Percentiles rank a stretch among this genome's conserved stretches.
These are phyloP conservation scores for Anagyrus pseudococci DNA, from an alignment of 2,888 invertebrate genomes.

Conservation along the genomic window DNA sequence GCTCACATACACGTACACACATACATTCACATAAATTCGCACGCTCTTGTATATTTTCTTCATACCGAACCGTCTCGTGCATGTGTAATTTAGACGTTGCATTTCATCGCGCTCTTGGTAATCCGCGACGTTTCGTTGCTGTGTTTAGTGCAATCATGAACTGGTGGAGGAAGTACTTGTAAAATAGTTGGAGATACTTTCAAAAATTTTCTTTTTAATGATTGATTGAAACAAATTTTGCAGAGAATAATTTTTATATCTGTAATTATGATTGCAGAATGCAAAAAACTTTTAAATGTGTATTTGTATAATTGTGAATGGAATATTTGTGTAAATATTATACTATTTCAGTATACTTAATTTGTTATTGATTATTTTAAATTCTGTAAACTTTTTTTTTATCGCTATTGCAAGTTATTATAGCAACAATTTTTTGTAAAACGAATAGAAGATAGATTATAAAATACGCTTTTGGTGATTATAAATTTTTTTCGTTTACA, in stretches of 20 bases:
- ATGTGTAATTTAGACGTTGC: constrained; percentile 26
- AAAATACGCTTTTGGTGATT: background rate
- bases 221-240: constrained; percentile 26
- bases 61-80: constrained; percentile 6
- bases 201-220: constrained; percentile 26
- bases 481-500: background rate
- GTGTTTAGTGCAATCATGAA: constrained; percentile 18
- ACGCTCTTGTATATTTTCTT: too few relatives aligned
- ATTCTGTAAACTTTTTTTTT: constrained; percentile 16
- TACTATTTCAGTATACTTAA: constrained; percentile 1
- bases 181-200: constrained; percentile 34
- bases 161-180: constrained; percentile 33
- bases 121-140: constrained; percentile 16
- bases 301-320: constrained; percentile 21
- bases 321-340: constrained; percentile 29
- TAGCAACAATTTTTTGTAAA: constrained; percentile 1
- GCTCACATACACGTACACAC: too few relatives aligned
- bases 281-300: constrained; percentile 25
- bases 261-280: constrained; percentile 8
- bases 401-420: constrained; percentile 13
- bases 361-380: constrained; percentile 22
- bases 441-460: background rate
- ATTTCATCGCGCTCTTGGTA: constrained; percentile 19
- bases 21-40: too few relatives aligned
- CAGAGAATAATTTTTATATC: constrained; percentile 25